Conservation (phyloP, 2,888 invertebrate species). For the Julus scandinavius region DNA sequence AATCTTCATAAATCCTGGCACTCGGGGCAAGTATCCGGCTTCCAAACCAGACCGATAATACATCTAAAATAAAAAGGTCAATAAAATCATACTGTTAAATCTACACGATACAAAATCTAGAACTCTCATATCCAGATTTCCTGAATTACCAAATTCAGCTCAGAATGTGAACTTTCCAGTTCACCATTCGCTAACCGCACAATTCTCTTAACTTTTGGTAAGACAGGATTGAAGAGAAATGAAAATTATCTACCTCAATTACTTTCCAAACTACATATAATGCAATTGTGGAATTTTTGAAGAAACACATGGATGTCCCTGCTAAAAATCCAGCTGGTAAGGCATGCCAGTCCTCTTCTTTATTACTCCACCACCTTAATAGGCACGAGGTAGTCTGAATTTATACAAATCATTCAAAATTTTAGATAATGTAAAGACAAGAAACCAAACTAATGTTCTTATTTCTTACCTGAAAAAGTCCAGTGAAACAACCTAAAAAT, state of each 20-base stretch:
- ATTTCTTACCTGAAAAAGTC: slow-evolving; percentile 74
- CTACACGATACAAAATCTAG: not conserved
- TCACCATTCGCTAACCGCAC: not conserved
- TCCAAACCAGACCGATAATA: slow-evolving; percentile 78
- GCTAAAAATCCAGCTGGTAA: slow-evolving; percentile 78
- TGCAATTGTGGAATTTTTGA: slow-evolving; percentile 81
- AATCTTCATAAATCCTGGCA: slow-evolving; percentile 77
- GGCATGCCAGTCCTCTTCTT: slow-evolving; percentile 74
- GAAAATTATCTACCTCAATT: slow-evolving; percentile 73
- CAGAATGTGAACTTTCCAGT: not conserved
- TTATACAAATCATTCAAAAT: not conserved
- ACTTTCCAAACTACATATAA: slow-evolving; percentile 85
- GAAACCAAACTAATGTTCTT: slow-evolving; percentile 54
- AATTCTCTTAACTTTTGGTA: not conserved
- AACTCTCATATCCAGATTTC: not conserved
- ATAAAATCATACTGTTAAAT: too few relatives aligned
- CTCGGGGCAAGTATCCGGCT: slow-evolving; percentile 73
- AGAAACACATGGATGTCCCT: slow-evolving; percentile 77
- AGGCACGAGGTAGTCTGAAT: slow-evolving; percentile 74
- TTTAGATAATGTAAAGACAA: not conserved
- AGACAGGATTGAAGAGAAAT: not conserved
- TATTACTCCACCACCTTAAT: slow-evolving; percentile 72
- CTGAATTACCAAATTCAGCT: not conserved
- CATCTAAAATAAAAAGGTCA: slow-evolving; percentile 69
- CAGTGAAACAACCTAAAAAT: slow-evolving; percentile 77